Conservation (phyloP, 2,888 invertebrate genomes). For the Hololepta plana region DNA sequence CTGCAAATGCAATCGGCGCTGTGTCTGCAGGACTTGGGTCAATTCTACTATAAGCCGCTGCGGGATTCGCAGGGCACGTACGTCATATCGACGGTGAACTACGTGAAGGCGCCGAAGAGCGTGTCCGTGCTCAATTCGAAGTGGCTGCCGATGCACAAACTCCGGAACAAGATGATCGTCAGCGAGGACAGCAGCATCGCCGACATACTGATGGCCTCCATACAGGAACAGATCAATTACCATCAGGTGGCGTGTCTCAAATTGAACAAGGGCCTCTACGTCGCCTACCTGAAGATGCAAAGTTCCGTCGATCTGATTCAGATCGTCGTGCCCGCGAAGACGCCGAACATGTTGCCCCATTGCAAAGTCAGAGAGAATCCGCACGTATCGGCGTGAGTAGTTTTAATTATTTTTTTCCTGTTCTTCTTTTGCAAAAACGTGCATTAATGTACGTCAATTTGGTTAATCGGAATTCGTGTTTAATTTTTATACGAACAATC, state of each 20-base stretch:
- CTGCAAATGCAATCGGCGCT: slow-evolving; percentile 83
- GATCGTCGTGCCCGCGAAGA: slow-evolving; percentile 79
- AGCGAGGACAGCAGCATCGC: slow-evolving; percentile 60
- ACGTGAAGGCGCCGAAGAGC: slow-evolving; percentile 61
- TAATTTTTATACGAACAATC: too few relatives aligned
- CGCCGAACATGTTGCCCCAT: slow-evolving; percentile 90
- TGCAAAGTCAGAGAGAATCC: slow-evolving; percentile 87
- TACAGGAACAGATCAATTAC: slow-evolving; percentile 60
- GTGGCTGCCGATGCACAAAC: slow-evolving; percentile 79
- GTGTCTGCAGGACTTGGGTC: slow-evolving; percentile 86
- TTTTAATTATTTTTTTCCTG: slow-evolving; percentile 4
- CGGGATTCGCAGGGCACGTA: slow-evolving; percentile 79
- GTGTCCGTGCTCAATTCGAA: slow-evolving; percentile 81
- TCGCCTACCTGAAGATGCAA: slow-evolving; percentile 92
- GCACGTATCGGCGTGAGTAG: slow-evolving; percentile 79
- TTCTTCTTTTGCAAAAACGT: neutral
- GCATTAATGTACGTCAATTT: too few relatives aligned
- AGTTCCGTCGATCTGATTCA: slow-evolving; percentile 90
- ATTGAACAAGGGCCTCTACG: slow-evolving; percentile 73
- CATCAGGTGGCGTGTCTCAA: slow-evolving; percentile 69
- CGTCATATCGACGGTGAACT: slow-evolving; percentile 75
- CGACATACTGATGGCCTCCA: slow-evolving; percentile 71
- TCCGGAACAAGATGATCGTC: slow-evolving; percentile 55
- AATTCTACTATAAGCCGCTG: slow-evolving; percentile 81
- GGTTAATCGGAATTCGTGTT: too few relatives aligned